Conservation (phyloP, 2,888 invertebrate genomes). For the Synergus japonicus region DNA sequence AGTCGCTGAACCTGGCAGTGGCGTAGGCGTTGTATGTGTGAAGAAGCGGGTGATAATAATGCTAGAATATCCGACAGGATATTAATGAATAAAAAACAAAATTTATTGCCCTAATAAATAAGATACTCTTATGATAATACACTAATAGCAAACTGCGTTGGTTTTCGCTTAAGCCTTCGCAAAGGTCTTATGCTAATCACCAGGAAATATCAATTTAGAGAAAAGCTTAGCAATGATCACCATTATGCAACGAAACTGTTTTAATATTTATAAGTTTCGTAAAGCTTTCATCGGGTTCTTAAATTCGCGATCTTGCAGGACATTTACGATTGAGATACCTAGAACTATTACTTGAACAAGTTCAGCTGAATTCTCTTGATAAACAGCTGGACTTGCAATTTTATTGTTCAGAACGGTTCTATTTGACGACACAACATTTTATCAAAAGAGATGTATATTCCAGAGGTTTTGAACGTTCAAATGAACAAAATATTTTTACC, state of each 20-base stretch:
- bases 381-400: background rate
- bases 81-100: background rate
- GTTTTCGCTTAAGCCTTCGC: background rate
- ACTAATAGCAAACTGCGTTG: background rate
- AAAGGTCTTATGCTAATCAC: conserved; percentile 4
- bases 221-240: background rate
- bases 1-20: background rate
- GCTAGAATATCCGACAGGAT: background rate
- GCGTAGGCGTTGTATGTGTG: background rate
- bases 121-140: background rate
- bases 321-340: background rate
- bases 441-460: no score
- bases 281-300: conserved; percentile 15
- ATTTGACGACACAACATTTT: no score
- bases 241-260: background rate
- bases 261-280: conserved; percentile 5
- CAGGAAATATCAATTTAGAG: background rate
- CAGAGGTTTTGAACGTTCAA: no score
- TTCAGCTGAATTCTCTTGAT: background rate
- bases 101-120: conserved; percentile 7
- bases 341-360: background rate
- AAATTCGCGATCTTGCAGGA: background rate
- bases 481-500: no score
- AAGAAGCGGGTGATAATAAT: background rate
- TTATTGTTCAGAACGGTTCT: no score